Evolutionary conservation across 2,888 invertebrate genomes (phyloP).

Genomic region (Doris montereyensis): DNA sequence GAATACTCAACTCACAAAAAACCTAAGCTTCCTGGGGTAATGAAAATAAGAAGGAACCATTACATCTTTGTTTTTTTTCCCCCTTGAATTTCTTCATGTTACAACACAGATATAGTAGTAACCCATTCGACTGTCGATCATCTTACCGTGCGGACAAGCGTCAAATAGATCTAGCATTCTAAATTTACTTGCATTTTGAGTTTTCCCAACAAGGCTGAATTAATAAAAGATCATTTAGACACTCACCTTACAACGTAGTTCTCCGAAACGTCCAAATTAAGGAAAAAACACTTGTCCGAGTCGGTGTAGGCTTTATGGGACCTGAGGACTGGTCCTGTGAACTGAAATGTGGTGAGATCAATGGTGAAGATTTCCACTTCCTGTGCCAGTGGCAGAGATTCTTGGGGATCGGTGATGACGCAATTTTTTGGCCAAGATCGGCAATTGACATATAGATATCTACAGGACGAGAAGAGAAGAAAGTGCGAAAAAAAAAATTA

Average conservation of each 20-base stretch:
- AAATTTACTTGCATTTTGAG: too few relatives aligned
- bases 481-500: not conserved
- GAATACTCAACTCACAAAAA: too few relatives aligned
- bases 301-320: constrained; percentile 88
- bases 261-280: constrained; percentile 86
- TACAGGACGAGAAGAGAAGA: constrained; percentile 46
- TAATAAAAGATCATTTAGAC: too few relatives aligned
- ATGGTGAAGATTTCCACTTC: constrained; percentile 91
- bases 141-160: too few relatives aligned
- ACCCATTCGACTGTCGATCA: too few relatives aligned
- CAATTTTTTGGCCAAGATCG: constrained; percentile 87
- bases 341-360: constrained; percentile 83
- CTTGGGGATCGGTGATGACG: constrained; percentile 82
- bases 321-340: constrained; percentile 83
- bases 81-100: too few relatives aligned
- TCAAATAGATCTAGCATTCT: too few relatives aligned
- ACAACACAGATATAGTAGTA: too few relatives aligned
- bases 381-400: constrained; percentile 88
- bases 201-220: too few relatives aligned
- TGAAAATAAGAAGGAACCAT: too few relatives aligned
- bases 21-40: too few relatives aligned
- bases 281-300: constrained; percentile 88
- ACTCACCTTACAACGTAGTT: constrained; percentile 86
- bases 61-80: too few relatives aligned
- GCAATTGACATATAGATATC: constrained; percentile 86